Evolutionary conservation across 2,113 vertebrate species (phyloP).

Genomic region (Nyctibius bracteatus): DNA sequence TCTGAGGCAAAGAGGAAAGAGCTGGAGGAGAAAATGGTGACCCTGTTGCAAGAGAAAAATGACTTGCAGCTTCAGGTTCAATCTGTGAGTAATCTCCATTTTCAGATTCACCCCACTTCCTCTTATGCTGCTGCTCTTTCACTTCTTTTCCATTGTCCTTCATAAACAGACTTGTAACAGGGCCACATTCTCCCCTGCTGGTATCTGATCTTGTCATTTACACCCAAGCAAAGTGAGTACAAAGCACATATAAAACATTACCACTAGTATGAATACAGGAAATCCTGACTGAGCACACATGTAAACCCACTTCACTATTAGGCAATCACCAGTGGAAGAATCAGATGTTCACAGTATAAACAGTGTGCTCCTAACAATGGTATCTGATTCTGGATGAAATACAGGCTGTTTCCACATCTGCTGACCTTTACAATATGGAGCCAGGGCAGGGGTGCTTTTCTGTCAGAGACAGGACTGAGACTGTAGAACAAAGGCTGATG

Average conservation of each 20-base stretch:
- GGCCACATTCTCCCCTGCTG: background rate
- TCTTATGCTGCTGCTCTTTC: background rate
- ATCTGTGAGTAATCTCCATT: constrained; percentile 52
- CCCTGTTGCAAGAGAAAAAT: constrained; percentile 82
- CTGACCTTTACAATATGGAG: background rate
- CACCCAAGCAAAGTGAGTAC: background rate
- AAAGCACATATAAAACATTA: background rate
- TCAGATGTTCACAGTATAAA: background rate
- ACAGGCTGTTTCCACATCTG: background rate
- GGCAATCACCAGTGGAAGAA: background rate
- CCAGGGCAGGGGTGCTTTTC: background rate
- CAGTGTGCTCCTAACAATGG: background rate
- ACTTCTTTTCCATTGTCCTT: background rate
- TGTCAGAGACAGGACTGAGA: background rate
- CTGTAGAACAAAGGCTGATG: background rate
- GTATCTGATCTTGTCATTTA: background rate
- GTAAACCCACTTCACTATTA: background rate
- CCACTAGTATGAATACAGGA: background rate
- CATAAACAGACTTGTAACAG: background rate
- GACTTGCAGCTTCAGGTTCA: constrained; percentile 76
- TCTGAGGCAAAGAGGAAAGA: constrained; percentile 81
- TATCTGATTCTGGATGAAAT: background rate
- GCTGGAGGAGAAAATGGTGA: constrained; percentile 84
- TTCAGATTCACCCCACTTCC: background rate
- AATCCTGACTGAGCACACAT: background rate